Evolutionary conservation across 1,140 invertebrate genomes (phyloP), one percentile per base, ranked within the genome.

Genomic region (Leptinotarsa defecta): DNA sequence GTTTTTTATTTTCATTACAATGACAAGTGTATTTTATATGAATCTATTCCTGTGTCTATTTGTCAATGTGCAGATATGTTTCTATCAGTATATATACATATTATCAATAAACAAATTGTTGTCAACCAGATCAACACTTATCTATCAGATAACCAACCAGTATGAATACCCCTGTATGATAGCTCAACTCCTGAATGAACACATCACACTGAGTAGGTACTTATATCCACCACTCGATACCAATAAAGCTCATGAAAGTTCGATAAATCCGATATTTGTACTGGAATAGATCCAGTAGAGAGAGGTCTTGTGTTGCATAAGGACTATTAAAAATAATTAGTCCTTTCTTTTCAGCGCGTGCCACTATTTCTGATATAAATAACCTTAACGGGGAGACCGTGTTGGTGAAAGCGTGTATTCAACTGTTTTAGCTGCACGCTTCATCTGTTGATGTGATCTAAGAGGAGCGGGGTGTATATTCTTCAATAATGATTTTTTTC

Each of bases 251-350:
- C n/a, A 57, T 57, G 52, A 57, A 57, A 57, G 52, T 57, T 17
- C 52, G 1, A 57, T 57, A 57, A 57, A 57, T 17, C 17, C 17
- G n/a, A 57, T 57, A 57, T n/a, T n/a, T 57, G n/a, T 17, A 57
- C 52, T 17, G 15, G 13, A 57, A 57, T 57, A 57, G 52, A 57
- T 57, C 6, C 13, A 15, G 52, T 57, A 57, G 68, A 70, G 68
- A 70, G 68, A 70, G 68, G 71, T 6, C 52, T 74, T 24, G 57
- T 34, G 71, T 79, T 79, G 77, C 74, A 76, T 79, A 79, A 79
- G 74, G 78, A 77, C 76, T 77, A 79, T 79, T 79, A 79, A 79
- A 79, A 79, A 79, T 79, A 79, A 79, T 79, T 78, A 79, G 78
- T 79, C 78, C 78, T 79, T 79, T 79, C 78, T 77, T 79, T 69